phyloP scores from a whole-genome alignment of 2,113 vertebrate species.

The Chionodraco myersi region DNA sequence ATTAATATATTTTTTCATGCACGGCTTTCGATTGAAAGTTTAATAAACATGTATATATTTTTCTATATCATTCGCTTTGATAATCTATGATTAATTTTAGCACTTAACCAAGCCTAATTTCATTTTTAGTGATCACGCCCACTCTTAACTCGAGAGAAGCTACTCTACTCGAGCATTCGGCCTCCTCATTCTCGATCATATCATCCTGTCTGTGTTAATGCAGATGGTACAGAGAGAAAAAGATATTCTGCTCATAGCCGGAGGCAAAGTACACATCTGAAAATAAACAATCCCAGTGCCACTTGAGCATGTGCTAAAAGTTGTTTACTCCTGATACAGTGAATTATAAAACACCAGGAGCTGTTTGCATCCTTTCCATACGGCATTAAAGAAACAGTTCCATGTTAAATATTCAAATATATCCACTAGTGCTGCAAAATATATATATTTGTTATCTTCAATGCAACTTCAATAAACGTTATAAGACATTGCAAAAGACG shows the following conservation, averaged over 20 bases:
- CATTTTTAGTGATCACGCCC: background rate
- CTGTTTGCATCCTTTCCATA: too few species aligned
- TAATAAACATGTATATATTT: background rate
- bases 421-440: too few species aligned
- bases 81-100: constrained; percentile 32
- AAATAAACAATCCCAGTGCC: background rate
- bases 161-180: background rate
- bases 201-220: background rate
- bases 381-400: too few species aligned
- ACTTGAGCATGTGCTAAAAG: too few species aligned
- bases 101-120: constrained; percentile 42
- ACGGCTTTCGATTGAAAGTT: too few species aligned
- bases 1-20: too few species aligned
- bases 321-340: too few species aligned
- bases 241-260: constrained; percentile 6
- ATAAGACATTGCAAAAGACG: too few species aligned
- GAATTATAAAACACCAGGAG: too few species aligned
- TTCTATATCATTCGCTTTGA: background rate
- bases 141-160: constrained; percentile 49
- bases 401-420: too few species aligned
- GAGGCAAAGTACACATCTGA: constrained; percentile 7
- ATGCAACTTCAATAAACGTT: too few species aligned
- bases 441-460: too few species aligned
- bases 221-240: constrained; percentile 42
- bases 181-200: background rate